phyloP scores from a whole-genome alignment of 1,140 invertebrate species.

The Pogonomyrmex californicus region DNA sequence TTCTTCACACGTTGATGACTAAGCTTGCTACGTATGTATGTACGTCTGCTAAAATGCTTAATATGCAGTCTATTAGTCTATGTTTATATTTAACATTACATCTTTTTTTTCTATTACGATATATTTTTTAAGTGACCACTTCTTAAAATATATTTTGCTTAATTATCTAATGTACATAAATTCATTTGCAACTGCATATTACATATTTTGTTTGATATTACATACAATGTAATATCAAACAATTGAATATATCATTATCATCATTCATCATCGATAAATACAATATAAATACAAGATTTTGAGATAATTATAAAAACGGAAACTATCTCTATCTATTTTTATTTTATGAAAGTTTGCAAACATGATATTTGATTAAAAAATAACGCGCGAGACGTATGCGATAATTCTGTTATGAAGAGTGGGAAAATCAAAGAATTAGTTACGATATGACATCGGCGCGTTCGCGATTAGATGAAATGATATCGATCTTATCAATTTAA shows the following conservation, averaged over 20 bases:
- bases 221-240: not conserved
- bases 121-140: not conserved
- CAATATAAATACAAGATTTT: not conserved
- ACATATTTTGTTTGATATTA: not conserved
- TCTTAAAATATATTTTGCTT: not conserved
- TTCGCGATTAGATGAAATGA: constrained; percentile 56
- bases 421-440: constrained; percentile 14
- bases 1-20: constrained; percentile 56
- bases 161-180: not conserved
- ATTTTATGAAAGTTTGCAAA: constrained; percentile 57
- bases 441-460: constrained; percentile 66
- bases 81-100: constrained; percentile 32
- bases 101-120: not conserved
- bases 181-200: not conserved
- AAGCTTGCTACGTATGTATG: constrained; percentile 34
- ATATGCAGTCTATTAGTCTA: constrained; percentile 29
- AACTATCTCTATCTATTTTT: not conserved
- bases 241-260: not conserved
- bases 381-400: constrained; percentile 19
- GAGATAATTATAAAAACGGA: not conserved
- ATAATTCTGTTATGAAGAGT: constrained; percentile 4
- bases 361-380: constrained; percentile 16
- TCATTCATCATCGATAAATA: not conserved
- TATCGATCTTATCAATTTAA: constrained; percentile 49
- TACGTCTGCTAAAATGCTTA: constrained; percentile 42